Percentiles rank a stretch among this genome's conserved stretches.
Evolutionary conservation across 2,888 invertebrate genomes (phyloP).

Genomic region (Eilema caniola): DNA sequence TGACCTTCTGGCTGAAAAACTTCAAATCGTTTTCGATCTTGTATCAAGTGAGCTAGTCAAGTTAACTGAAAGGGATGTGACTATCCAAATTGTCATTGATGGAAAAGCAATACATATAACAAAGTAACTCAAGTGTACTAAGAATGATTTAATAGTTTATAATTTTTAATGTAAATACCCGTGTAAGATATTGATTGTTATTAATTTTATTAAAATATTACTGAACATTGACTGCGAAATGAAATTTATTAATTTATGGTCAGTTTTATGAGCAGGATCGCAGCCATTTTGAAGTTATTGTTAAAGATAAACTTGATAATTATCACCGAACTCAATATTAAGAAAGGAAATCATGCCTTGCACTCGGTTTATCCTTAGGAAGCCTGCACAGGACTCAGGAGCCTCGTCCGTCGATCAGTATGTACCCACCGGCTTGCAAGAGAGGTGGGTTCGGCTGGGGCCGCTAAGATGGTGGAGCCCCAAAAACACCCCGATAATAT

Average conservation of each 20-base stretch:
- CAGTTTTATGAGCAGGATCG: neutral
- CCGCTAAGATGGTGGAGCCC: too few relatives aligned
- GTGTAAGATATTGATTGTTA: neutral
- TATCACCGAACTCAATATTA: too few relatives aligned
- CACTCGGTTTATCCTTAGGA: too few relatives aligned
- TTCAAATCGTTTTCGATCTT: slow-evolving; percentile 19
- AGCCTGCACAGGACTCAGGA: too few relatives aligned
- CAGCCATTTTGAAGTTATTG: neutral
- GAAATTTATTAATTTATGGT: neutral
- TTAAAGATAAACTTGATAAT: neutral
- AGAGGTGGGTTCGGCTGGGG: too few relatives aligned
- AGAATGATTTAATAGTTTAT: neutral
- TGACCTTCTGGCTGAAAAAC: slow-evolving; percentile 18
- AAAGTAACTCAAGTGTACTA: slow-evolving; percentile 3
- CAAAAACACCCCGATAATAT: neutral
- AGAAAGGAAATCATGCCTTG: too few relatives aligned
- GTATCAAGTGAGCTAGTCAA: slow-evolving; percentile 15
- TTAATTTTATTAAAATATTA: neutral
- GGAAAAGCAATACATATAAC: neutral
- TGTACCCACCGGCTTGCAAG: too few relatives aligned
- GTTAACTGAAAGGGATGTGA: slow-evolving; percentile 16
- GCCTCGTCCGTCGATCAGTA: too few relatives aligned
- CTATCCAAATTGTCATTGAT: slow-evolving; percentile 14
- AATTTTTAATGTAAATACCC: neutral
- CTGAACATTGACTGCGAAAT: neutral